phyloP scores from a whole-genome alignment of 2,797 vertebrate genomes.

The Galago senegalensis region DNA sequence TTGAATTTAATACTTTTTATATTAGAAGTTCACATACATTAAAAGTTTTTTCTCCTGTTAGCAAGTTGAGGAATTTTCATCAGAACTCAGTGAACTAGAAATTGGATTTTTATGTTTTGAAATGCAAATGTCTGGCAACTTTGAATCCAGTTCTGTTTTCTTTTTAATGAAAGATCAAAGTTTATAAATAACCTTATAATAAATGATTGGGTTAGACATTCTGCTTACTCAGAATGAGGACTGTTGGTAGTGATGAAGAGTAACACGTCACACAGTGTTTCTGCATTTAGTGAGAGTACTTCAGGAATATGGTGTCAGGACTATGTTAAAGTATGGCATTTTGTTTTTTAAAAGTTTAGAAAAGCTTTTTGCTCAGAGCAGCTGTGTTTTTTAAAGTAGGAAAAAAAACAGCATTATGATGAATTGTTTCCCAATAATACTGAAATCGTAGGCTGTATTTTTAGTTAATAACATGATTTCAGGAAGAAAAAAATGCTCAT shows the following conservation, averaged over 20 bases:
- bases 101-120: constrained; percentile 46
- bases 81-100: constrained; percentile 42
- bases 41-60: neutral
- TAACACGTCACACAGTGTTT: constrained; percentile 23
- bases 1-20: constrained; percentile 43
- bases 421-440: constrained; percentile 44
- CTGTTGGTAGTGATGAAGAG: constrained; percentile 40
- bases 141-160: constrained; percentile 56
- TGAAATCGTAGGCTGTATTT: constrained; percentile 16
- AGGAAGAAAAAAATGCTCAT: constrained; percentile 17
- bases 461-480: constrained; percentile 50
- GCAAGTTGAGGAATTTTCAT: neutral
- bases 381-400: constrained; percentile 70
- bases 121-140: constrained; percentile 20
- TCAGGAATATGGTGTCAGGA: constrained; percentile 35
- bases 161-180: constrained; percentile 37
- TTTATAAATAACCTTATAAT: constrained; percentile 27
- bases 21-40: neutral
- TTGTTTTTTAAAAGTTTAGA: constrained; percentile 50
- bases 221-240: constrained; percentile 49
- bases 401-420: constrained; percentile 43
- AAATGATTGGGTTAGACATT: neutral
- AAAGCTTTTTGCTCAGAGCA: constrained; percentile 45
- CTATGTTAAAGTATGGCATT: constrained; percentile 33
- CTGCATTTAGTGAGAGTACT: constrained; percentile 53